Percentiles rank a stretch among this genome's conserved stretches.
Conservation (phyloP, 1,140 invertebrate genomes). For the Eriocheir sinensis region DNA sequence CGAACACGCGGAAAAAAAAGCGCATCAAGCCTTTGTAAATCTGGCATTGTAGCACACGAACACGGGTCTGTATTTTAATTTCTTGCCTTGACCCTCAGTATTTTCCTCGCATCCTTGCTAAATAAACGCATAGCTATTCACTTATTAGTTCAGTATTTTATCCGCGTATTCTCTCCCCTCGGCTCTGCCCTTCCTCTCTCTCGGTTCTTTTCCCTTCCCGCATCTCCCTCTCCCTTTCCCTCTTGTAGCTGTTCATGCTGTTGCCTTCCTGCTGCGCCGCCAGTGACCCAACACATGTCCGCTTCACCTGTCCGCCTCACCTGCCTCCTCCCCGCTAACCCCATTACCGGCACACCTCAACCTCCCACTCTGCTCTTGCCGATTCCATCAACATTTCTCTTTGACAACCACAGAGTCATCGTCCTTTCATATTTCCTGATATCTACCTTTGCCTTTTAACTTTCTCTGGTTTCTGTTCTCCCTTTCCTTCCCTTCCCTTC, state of each 20-base stretch:
- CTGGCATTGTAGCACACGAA: not conserved
- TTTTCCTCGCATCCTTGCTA: no score
- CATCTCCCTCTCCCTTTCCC: no score
- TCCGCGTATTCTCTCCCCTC: not conserved
- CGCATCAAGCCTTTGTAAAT: not conserved
- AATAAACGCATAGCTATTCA: no score
- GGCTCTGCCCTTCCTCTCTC: not conserved
- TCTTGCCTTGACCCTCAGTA: no score
- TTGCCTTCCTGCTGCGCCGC: no score
- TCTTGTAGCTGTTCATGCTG: no score
- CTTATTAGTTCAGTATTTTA: not conserved
- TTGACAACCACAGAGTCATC: not conserved
- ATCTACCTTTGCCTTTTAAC: no score
- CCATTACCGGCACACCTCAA: not conserved
- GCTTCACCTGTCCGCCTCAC: not conserved
- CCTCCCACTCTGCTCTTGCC: not conserved
- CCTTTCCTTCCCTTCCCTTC: not conserved
- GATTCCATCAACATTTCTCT: slow-evolving; percentile 10
- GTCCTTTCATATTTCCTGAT: not conserved
- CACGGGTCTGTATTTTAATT: not conserved
- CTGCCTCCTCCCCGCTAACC: not conserved
- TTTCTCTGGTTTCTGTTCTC: not conserved
- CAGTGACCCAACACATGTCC: not conserved
- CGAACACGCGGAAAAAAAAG: not conserved
- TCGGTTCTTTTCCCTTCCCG: no score